Percentiles rank a stretch among this genome's conserved stretches.
Conservation (phyloP, 2,888 invertebrate genomes). For the Lycophotia porphyrea region DNA sequence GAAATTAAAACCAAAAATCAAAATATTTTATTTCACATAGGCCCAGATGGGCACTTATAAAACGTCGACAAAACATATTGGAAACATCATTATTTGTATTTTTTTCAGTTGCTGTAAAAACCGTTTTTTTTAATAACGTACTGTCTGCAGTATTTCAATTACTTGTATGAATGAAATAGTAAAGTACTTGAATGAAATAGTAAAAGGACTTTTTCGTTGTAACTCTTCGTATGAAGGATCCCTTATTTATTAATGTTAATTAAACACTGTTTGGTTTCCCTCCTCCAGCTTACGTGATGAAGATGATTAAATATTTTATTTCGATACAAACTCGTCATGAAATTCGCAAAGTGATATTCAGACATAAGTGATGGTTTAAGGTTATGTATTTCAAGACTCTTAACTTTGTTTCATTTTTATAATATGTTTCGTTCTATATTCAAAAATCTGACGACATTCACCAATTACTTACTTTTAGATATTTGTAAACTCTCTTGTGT, state of each 20-base stretch:
- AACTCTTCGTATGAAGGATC: neutral
- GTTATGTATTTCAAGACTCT: neutral
- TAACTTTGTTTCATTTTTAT: neutral
- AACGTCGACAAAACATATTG: no score
- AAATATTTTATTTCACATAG: no score
- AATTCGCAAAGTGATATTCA: neutral
- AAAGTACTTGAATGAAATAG: no score
- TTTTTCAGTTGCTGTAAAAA: neutral
- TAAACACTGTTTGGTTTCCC: neutral
- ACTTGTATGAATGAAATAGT: no score
- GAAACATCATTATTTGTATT: neutral
- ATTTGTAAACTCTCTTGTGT: neutral
- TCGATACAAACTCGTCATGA: neutral
- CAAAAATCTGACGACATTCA: neutral
- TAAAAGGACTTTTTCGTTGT: neutral
- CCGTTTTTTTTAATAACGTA: neutral
- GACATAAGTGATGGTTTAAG: neutral
- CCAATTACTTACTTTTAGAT: neutral
- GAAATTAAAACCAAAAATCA: no score
- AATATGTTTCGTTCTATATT: neutral
- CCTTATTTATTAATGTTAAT: neutral
- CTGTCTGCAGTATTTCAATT: slow-evolving; percentile 5
- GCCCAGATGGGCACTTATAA: no score
- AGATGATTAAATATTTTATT: neutral
- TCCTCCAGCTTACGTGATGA: neutral